These are phyloP conservation scores for Oikopleura dioica DNA, from an alignment of 23 tunicate genomes.

Conservation along the genomic window DNA sequence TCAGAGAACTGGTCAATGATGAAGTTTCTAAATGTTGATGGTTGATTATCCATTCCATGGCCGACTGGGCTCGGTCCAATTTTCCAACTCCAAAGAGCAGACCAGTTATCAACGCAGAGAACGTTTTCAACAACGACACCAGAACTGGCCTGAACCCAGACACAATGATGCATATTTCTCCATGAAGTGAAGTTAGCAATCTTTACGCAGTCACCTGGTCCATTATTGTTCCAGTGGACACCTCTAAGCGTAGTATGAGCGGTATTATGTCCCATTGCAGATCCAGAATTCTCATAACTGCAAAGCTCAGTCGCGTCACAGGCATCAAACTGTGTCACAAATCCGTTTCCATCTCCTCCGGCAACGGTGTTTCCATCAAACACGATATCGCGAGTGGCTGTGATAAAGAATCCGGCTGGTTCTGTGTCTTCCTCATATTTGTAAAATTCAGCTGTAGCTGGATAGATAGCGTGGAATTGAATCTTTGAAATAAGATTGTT, in stretches of 20 bases:
- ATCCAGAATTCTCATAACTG: too few relatives aligned
- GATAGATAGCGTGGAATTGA: background rate
- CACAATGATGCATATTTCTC: background rate
- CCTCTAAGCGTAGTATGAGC: background rate
- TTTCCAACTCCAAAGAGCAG: background rate
- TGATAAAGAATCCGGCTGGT: background rate
- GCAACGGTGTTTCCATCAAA: background rate
- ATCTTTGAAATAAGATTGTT: background rate
- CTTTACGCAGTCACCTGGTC: background rate
- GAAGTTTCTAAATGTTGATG: background rate
- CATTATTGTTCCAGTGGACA: background rate
- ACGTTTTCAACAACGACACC: background rate
- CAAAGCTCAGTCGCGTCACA: background rate
- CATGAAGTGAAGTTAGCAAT: background rate
- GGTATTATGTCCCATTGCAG: background rate
- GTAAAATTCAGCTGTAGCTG: background rate
- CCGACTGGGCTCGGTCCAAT: background rate
- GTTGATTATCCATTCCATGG: background rate
- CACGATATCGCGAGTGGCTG: background rate
- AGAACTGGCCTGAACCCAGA: background rate
- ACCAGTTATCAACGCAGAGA: slow-evolving; percentile 1
- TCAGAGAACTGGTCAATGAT: background rate
- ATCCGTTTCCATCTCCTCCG: background rate
- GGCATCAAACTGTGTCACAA: background rate
- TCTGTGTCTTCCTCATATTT: background rate